Base-by-base conservation (phyloP, 2,888 invertebrate genomes). In the Mayetiola destructor region DNA sequence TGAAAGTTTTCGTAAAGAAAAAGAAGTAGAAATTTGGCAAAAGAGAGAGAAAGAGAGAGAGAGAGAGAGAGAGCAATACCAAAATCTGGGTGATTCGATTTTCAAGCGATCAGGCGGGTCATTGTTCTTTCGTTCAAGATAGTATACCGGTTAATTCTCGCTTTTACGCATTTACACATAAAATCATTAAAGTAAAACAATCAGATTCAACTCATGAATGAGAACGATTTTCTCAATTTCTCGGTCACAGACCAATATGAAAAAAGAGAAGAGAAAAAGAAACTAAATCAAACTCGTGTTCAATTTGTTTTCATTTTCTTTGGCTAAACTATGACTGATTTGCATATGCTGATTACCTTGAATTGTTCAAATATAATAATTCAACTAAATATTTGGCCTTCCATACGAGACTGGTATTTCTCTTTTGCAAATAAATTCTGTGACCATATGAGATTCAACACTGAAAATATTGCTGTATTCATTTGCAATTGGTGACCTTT, bases 341-440 rank as follows among this genome's bases (percentile, higher is more conserved):
- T 40, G n/a, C 48, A 48, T 42, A 14, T 23, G 23, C n/a, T 37
- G 8, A 14, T 42, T 42, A 42, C 48, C 48, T 48, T 48, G 48
- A 48, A 48, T 27, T 48, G 27, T 48, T 48, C 48, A 48, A 48
- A 48, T 48, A 48, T 23, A 48, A 23, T 48, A 48, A 48, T 6
- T 48, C 23, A 48, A 14, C 8, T 23, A 23, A n/a, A 48, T 48
- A 27, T n/a, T 23, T 48, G 10, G 48, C 48, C 48, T 48, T 48
- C 48, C 16, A 32, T 9, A 9, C 32, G 32, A 6, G 27, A n/a
- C 27, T 42, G 23, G 42, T 42, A 42, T 42, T 42, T n/a, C n/a
- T n/a, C 3, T 39, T 18, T 5, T 5, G 6, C 42, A 42, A 42
- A 42, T 4, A 39, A 39, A 39, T 36, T 12, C n/a, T n/a, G n/a